These are phyloP conservation scores for Herpetotheres cachinnans DNA, from an alignment of 2,113 vertebrate genomes.

Conservation along the genomic window DNA sequence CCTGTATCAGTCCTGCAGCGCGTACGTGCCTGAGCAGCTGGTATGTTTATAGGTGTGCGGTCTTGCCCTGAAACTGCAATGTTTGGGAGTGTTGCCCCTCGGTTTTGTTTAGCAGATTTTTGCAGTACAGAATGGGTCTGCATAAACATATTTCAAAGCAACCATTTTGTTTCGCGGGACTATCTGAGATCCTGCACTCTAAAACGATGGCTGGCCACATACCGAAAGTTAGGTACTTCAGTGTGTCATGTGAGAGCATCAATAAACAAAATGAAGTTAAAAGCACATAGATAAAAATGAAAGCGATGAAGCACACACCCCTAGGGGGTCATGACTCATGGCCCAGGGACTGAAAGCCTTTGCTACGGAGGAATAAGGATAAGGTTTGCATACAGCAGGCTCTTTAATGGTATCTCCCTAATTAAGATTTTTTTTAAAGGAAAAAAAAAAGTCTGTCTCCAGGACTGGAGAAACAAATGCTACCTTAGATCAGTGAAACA, in stretches of 20 bases:
- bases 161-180: not conserved
- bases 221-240: not conserved
- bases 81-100: not conserved
- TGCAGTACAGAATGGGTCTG: not conserved
- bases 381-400: constrained; percentile 59
- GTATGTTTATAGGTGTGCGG: not conserved
- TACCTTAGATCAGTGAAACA: not conserved
- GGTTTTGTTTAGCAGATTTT: not conserved
- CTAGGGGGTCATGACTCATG: not conserved
- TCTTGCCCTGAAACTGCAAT: not conserved
- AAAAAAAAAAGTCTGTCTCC: not conserved
- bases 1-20: not conserved
- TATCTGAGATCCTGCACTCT: not conserved
- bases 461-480: constrained; percentile 25
- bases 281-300: not conserved
- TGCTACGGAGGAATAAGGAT: constrained; percentile 52
- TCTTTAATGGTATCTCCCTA: constrained; percentile 43
- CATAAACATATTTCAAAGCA: not conserved
- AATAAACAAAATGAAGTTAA: not conserved
- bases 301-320: not conserved
- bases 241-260: not conserved
- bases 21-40: not conserved
- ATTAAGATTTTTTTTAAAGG: constrained; percentile 15
- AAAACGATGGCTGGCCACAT: not conserved
- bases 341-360: not conserved